phyloP scores from a whole-genome alignment of 2,797 vertebrate species.

The Lepus townsendii region DNA sequence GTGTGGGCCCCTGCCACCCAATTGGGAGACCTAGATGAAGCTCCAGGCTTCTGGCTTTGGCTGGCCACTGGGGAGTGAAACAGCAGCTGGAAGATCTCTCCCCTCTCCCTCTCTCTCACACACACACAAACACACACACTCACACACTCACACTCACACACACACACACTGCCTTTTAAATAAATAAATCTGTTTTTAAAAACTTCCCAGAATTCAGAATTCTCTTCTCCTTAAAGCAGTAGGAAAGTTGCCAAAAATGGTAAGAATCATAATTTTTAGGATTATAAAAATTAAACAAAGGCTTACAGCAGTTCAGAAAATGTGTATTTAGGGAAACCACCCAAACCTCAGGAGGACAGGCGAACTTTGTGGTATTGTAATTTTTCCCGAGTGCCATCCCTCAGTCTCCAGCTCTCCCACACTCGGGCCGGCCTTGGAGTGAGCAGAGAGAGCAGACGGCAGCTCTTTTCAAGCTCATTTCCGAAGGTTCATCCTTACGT shows the following conservation, averaged over 20 bases:
- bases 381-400: neutral
- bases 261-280: slow-evolving; percentile 21
- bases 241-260: neutral
- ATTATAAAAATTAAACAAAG: slow-evolving; percentile 25
- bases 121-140: too few species aligned
- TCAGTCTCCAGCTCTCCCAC: neutral
- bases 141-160: too few species aligned
- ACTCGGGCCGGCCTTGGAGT: neutral
- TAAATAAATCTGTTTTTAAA: too few species aligned
- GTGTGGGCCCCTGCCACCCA: too few species aligned
- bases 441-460: neutral
- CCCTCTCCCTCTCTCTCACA: too few species aligned
- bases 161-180: too few species aligned
- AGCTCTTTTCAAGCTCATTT: neutral
- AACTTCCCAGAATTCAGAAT: too few species aligned
- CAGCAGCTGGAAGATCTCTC: too few species aligned
- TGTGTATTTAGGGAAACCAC: neutral
- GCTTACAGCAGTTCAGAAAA: neutral
- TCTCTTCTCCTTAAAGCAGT: neutral
- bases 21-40: too few species aligned
- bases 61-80: too few species aligned
- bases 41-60: too few species aligned
- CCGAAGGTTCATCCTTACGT: neutral
- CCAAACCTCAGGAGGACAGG: neutral
- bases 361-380: neutral